phyloP scores from a whole-genome alignment of 2,888 invertebrate species.

The Phyllotreta cruciferae region DNA sequence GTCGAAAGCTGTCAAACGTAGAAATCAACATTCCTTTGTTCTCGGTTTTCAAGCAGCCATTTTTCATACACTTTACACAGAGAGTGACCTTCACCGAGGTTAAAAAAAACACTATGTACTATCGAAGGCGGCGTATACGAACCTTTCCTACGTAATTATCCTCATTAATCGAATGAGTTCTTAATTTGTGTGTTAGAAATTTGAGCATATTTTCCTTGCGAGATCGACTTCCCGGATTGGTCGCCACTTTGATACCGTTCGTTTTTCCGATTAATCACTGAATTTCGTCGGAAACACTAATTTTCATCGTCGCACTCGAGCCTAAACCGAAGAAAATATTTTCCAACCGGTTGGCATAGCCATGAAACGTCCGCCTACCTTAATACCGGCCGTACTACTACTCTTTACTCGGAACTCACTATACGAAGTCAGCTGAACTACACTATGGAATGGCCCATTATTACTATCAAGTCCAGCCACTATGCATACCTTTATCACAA shows the following conservation, averaged over 20 bases:
- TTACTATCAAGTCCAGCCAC: constrained; percentile 46
- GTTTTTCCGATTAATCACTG: constrained; percentile 29
- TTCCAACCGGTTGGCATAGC: constrained; percentile 48
- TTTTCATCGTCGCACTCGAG: constrained; percentile 44
- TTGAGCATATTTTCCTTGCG: constrained; percentile 79
- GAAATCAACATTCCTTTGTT: constrained; percentile 66
- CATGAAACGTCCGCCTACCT: constrained; percentile 42
- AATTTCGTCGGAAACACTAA: constrained; percentile 36
- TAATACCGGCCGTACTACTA: constrained; percentile 59
- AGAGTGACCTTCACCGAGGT: constrained; percentile 62
- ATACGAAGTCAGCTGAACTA: constrained; percentile 62
- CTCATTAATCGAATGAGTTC: constrained; percentile 86
- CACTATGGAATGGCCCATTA: constrained; percentile 59
- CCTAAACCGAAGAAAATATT: constrained; percentile 16
- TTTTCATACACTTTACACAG: constrained; percentile 67
- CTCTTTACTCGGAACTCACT: constrained; percentile 54
- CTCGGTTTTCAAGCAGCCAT: constrained; percentile 67
- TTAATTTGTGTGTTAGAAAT: constrained; percentile 84
- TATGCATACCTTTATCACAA: not conserved
- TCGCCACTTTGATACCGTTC: constrained; percentile 55
- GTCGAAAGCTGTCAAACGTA: constrained; percentile 26
- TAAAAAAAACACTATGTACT: constrained; percentile 45
- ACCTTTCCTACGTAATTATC: constrained; percentile 79
- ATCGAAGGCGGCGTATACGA: constrained; percentile 57
- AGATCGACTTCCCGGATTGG: constrained; percentile 57